Base-by-base conservation (phyloP, 2,797 vertebrate species). In the Sebastes hubbsi region DNA sequence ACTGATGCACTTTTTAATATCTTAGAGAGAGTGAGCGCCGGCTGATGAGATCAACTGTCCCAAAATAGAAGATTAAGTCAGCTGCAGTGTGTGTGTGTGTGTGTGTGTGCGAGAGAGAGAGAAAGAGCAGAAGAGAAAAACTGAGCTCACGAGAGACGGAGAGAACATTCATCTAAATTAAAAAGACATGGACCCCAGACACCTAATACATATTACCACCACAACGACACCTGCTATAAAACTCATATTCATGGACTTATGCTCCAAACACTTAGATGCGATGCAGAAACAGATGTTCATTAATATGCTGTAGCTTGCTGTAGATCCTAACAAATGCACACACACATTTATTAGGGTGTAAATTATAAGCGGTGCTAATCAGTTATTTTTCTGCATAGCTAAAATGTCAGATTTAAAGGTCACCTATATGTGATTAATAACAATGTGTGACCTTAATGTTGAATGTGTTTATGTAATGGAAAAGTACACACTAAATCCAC, bases 61-160 rank as follows among this genome's bases (percentile, higher is more conserved):
- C 8, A 78, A 85, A 87, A 88, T 88, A 90, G 82, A 85, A 81
- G 80, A 67, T 80, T 34, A 83, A 81, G 68, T 84, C 81, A 82
- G 65, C 60, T 38, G 60, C 24, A 60, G 64, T 56, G 59, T 65
- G 54, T 42, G 64, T 56, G 64, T 56, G 59, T 65, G 54, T 42
- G 64, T 56, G 64, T 42, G 36, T 0, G 59, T 65, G 52, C 0
- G 9, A 7, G 36, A 12, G 36, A 12, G 58, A 16, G 63, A 81
- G 29, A 56, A 20, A 54, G 42, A 16, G 75, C 56, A 68, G 49
- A 63, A 62, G 16, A 71, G 14, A 68, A 56, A 38, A 13, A 36
- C 25, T 22, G 60, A 87, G 25, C 30, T 73, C 18, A 58, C 7
- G 7, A 58, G 27, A 59, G 49, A 74, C 32, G 16, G 5, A 32